Evolutionary conservation across 1,140 invertebrate species (phyloP).

Genomic region (Maconellicoccus hirsutus): DNA sequence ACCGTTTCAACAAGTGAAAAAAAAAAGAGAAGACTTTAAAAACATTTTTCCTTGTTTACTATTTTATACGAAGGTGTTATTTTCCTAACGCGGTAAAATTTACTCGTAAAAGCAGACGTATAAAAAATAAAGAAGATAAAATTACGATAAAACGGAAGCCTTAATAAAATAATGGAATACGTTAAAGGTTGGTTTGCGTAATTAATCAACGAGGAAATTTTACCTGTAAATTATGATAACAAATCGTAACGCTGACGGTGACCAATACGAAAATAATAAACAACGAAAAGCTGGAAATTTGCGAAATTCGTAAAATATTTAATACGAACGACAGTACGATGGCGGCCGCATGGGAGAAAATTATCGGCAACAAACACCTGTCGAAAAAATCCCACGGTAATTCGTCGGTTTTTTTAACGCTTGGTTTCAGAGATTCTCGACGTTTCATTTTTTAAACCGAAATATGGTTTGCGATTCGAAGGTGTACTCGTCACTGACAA

Average conservation of each 20-base stretch:
- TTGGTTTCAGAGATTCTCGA: not conserved
- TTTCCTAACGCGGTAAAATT: no score
- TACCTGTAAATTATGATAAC: constrained; percentile 71
- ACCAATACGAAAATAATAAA: constrained; percentile 58
- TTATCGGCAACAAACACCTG: constrained; percentile 57
- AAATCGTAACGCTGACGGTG: constrained; percentile 56
- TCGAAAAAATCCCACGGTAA: constrained; percentile 63
- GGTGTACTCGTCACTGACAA: not conserved
- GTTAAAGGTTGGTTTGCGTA: no score
- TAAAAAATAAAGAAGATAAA: no score
- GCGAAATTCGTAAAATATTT: constrained; percentile 54
- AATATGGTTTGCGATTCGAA: no score
- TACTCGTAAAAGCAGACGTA: no score
- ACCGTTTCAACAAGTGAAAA: no score
- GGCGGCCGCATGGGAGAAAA: constrained; percentile 62
- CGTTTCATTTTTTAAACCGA: constrained; percentile 21
- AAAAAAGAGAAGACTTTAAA: no score
- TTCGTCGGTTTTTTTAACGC: constrained; percentile 32
- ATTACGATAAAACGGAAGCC: no score
- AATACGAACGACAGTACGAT: constrained; percentile 56
- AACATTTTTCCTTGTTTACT: no score
- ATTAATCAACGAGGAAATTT: no score
- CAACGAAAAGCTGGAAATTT: constrained; percentile 58
- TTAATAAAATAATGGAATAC: no score
- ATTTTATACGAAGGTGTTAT: no score